Conservation (phyloP, 2,797 vertebrate genomes). For the Enteromius anoplus region DNA sequence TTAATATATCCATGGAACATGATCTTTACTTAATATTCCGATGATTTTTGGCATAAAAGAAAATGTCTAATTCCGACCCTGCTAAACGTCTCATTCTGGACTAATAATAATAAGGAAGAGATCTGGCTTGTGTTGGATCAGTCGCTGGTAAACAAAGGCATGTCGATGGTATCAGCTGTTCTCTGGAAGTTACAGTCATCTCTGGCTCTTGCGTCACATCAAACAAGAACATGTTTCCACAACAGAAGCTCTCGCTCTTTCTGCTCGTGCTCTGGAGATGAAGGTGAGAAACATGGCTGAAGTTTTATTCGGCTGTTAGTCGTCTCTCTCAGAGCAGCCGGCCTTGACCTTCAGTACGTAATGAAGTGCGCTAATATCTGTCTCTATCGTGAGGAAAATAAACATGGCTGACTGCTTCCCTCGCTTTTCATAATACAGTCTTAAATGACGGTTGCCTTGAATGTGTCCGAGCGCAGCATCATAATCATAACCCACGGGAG, state of each 20-base stretch:
- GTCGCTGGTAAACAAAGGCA: not conserved
- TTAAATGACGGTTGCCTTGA: conserved; percentile 32
- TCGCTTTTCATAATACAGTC: conserved; percentile 19
- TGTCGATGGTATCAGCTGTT: conserved; percentile 20
- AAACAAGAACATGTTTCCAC: conserved; percentile 4
- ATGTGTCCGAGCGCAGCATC: not conserved
- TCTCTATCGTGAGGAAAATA: conserved; percentile 66
- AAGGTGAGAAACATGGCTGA: not conserved
- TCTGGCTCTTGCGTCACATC: not conserved
- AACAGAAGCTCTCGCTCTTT: not conserved
- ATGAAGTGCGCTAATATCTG: conserved; percentile 70
- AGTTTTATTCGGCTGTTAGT: conserved; percentile 30
- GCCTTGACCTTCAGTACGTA: conserved; percentile 72
- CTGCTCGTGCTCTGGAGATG: not conserved
- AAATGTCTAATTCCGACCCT: not conserved
- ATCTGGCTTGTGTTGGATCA: not conserved
- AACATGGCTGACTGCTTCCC: conserved; percentile 61
- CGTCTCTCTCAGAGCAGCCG: not conserved
- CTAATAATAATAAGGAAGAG: not conserved
- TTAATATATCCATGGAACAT: no score
- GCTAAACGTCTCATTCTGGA: not conserved
- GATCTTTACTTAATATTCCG: no score
- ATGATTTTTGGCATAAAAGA: no score
- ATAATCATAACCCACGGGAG: not conserved
- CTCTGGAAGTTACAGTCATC: not conserved